A percentile compares a stretch with the other conserved stretches of the same genome.
Conservation (phyloP, 2,888 invertebrate genomes). For the Petrophora chlorosata region DNA sequence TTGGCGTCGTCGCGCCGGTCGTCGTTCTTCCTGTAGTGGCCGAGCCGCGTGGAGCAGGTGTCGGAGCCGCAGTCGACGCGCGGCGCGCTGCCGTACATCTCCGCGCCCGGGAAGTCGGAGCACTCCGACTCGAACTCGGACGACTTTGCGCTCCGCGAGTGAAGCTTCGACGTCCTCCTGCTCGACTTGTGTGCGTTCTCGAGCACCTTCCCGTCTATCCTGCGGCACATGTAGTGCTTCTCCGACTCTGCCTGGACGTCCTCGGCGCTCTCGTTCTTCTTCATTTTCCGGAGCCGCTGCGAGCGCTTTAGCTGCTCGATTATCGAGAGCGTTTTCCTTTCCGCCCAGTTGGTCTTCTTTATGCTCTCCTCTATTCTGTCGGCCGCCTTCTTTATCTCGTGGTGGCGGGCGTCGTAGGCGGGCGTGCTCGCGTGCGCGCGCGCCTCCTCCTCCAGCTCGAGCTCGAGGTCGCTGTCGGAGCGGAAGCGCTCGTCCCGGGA, state of each 20-base stretch:
- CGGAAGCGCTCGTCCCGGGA: constrained; percentile 72
- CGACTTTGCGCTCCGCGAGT: constrained; percentile 87
- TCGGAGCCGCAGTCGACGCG: constrained; percentile 85
- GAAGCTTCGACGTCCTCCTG: constrained; percentile 71
- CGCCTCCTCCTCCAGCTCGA: no score
- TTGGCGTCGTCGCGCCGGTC: constrained; percentile 63
- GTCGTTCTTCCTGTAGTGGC: constrained; percentile 73
- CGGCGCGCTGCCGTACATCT: constrained; percentile 68
- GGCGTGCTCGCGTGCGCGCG: no score
- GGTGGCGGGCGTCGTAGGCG: constrained; percentile 53
- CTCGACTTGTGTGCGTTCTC: constrained; percentile 82
- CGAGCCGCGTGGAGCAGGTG: constrained; percentile 69
- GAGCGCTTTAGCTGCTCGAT: constrained; percentile 77
- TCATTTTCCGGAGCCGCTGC: constrained; percentile 69
- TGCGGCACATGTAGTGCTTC: constrained; percentile 69
- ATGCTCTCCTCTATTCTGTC: constrained; percentile 76
- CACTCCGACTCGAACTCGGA: constrained; percentile 91
- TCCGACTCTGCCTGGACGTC: constrained; percentile 79
- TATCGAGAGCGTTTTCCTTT: constrained; percentile 74
- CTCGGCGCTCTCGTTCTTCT: constrained; percentile 74
- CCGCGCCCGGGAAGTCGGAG: constrained; percentile 78
- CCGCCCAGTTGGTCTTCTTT: constrained; percentile 80
- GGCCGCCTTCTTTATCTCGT: constrained; percentile 69
- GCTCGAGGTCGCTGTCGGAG: constrained; percentile 70
- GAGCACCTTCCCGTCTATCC: constrained; percentile 80